Percentiles rank a stretch among this genome's conserved stretches.
These are phyloP conservation scores for Phyllotis vaccarum DNA, from an alignment of 2,797 vertebrate species.

Conservation along the genomic window DNA sequence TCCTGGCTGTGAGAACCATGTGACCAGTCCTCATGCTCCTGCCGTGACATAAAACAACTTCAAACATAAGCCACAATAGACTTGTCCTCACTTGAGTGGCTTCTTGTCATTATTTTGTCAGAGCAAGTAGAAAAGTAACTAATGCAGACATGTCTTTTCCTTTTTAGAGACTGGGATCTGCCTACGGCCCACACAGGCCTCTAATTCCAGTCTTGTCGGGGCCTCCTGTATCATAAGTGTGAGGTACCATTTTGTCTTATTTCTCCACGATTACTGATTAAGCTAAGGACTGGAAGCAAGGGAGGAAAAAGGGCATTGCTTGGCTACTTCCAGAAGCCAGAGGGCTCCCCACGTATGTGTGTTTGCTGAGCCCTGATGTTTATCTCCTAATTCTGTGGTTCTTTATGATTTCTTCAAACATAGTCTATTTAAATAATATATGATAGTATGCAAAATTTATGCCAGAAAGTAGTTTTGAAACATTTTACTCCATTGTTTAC, in stretches of 20 bases:
- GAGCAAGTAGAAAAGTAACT: background rate
- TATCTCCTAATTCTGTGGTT: background rate
- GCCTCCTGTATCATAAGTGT: background rate
- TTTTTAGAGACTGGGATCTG: background rate
- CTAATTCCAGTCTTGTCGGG: background rate
- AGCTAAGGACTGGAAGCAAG: background rate
- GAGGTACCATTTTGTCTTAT: background rate
- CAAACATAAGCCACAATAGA: background rate
- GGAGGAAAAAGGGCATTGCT: background rate
- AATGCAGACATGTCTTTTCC: background rate
- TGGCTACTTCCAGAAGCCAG: background rate
- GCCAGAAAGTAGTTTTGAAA: conserved; percentile 37
- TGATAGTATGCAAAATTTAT: background rate
- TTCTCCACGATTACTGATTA: background rate
- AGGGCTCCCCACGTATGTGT: background rate
- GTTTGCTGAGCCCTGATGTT: background rate
- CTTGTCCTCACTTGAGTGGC: too few relatives aligned
- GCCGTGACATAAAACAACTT: background rate
- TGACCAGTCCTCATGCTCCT: background rate
- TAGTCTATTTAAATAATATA: conserved; percentile 53
- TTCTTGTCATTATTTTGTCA: background rate
- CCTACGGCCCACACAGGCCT: background rate
- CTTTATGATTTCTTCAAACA: background rate
- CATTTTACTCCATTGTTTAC: background rate
- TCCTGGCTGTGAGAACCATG: background rate